A percentile compares a stretch with the other conserved stretches of the same genome.
phyloP scores from a whole-genome alignment of 2,797 vertebrate genomes.

The Meda fulgida region DNA sequence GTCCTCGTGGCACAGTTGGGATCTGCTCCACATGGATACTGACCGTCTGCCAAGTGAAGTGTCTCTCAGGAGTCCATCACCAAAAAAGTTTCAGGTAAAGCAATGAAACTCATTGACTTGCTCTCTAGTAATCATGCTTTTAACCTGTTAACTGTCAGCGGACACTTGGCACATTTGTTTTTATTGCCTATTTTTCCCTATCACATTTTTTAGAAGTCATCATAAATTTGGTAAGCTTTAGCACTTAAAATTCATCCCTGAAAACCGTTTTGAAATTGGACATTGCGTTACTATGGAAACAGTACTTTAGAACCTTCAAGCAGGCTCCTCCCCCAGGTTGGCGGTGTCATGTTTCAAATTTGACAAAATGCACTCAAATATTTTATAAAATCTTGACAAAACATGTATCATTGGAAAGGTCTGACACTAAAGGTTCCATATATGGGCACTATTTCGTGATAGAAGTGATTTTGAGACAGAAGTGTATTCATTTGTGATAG shows the following conservation, averaged over 20 bases:
- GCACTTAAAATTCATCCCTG: not conserved
- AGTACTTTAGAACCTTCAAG: not conserved
- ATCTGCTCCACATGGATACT: slow-evolving; percentile 73
- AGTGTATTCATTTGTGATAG: not conserved
- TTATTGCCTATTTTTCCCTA: not conserved
- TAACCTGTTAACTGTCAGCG: not conserved
- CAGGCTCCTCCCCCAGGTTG: not conserved
- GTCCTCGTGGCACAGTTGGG: slow-evolving; percentile 80
- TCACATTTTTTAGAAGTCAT: not conserved
- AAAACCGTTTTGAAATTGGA: not conserved
- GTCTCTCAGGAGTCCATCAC: not conserved
- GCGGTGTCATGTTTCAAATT: not conserved
- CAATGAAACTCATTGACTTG: not conserved
- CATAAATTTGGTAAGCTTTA: not conserved
- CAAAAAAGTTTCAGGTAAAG: slow-evolving; percentile 71
- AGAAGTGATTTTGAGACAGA: not conserved
- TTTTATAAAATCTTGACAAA: not conserved
- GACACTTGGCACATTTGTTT: not conserved
- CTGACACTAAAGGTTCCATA: not conserved
- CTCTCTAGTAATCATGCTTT: not conserved
- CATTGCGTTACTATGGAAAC: not conserved
- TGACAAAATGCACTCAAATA: not conserved
- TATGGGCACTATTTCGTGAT: not conserved
- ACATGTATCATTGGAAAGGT: not conserved
- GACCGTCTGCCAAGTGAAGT: slow-evolving; percentile 64